These are phyloP conservation scores for Papilio dardanus DNA, from an alignment of 1,140 invertebrate species.

Conservation along the genomic window DNA sequence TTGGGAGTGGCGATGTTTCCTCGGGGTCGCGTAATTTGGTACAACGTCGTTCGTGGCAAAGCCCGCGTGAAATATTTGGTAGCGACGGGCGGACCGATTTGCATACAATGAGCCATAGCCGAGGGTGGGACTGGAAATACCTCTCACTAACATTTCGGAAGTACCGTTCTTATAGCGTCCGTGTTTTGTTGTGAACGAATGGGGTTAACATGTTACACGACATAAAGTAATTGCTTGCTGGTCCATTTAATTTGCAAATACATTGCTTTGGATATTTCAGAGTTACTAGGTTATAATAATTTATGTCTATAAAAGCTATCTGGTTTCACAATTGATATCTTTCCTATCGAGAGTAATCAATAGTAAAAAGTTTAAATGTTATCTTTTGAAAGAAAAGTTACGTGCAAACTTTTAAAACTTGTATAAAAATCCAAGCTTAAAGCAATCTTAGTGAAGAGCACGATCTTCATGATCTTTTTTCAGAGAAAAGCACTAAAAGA, in stretches of 20 bases:
- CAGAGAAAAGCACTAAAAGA: constrained; percentile 28
- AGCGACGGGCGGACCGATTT: constrained; percentile 66
- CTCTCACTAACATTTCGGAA: constrained; percentile 69
- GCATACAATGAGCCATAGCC: constrained; percentile 69
- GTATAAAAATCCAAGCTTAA: constrained; percentile 17
- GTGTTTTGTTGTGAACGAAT: constrained; percentile 50
- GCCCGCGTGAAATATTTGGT: constrained; percentile 68
- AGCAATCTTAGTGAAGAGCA: constrained; percentile 6
- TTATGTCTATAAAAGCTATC: background rate
- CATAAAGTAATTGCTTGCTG: background rate
- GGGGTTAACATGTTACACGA: background rate
- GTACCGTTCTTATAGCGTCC: constrained; percentile 65
- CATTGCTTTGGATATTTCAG: background rate
- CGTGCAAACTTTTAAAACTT: background rate
- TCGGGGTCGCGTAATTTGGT: constrained; percentile 58
- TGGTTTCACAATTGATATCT: background rate
- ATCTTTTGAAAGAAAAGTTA: background rate
- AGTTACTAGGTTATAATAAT: background rate
- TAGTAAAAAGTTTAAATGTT: background rate
- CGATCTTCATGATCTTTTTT: constrained; percentile 17
- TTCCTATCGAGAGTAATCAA: background rate
- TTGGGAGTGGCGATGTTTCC: constrained; percentile 52
- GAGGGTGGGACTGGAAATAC: constrained; percentile 63
- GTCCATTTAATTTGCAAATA: background rate
- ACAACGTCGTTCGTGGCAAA: constrained; percentile 54